Evolutionary conservation across 2,888 invertebrate genomes (phyloP).

Genomic region (Argyra leucocephala): DNA sequence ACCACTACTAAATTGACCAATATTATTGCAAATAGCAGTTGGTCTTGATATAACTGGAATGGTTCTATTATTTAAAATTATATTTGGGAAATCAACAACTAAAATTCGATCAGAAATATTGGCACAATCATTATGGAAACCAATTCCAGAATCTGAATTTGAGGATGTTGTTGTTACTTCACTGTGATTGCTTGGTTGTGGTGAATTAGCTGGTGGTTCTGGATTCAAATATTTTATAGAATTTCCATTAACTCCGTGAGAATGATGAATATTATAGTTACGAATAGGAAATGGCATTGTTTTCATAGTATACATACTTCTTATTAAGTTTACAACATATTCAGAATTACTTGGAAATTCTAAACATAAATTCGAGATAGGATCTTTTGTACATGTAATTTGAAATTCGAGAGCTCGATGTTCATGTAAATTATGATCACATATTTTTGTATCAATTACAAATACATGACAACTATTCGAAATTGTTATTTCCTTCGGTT

Average conservation of each 20-base stretch:
- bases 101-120: constrained; percentile 73
- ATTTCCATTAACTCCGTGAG: constrained; percentile 19
- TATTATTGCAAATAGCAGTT: constrained; percentile 35
- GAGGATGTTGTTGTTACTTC: constrained; percentile 75
- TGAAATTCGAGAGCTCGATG: constrained; percentile 75
- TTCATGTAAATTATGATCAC: constrained; percentile 70
- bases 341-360: constrained; percentile 85
- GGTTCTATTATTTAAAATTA: constrained; percentile 24
- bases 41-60: constrained; percentile 28
- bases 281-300: constrained; percentile 38
- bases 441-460: constrained; percentile 78
- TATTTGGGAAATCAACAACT: constrained; percentile 61
- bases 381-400: constrained; percentile 72
- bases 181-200: constrained; percentile 75
- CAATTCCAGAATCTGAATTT: constrained; percentile 91
- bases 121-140: constrained; percentile 80
- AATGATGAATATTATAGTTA: constrained; percentile 28
- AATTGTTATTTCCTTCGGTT: constrained; percentile 47
- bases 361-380: constrained; percentile 66
- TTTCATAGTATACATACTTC: constrained; percentile 62
- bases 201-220: constrained; percentile 55
- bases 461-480: constrained; percentile 93
- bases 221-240: constrained; percentile 28
- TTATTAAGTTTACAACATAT: constrained; percentile 61
- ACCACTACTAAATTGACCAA: constrained; percentile 22